Evolutionary conservation across 64 coral and sea anemone species (phyloP).

Genomic region (Stichodactyla helianthus): DNA sequence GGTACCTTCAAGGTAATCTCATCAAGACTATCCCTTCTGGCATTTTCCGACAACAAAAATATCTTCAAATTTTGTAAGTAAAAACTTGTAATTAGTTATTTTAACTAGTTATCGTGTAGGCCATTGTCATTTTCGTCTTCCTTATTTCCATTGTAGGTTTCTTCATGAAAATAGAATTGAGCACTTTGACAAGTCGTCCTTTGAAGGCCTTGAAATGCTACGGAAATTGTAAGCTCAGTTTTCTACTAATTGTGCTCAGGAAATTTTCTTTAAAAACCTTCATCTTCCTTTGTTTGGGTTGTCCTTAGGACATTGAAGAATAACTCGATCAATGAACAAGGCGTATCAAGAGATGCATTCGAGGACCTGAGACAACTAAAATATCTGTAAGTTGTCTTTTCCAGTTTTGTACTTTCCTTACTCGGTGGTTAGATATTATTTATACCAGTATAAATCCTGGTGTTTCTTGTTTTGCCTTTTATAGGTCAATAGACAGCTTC

Average conservation of each 20-base stretch:
- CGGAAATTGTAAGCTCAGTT: conserved; percentile 1
- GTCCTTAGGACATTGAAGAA: not conserved
- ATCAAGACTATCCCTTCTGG: not conserved
- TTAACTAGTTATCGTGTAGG: not conserved
- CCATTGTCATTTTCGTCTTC: not conserved
- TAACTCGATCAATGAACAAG: not conserved
- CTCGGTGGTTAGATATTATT: no score
- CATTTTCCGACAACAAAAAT: not conserved
- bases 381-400: conserved; percentile 1
- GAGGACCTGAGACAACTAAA: not conserved
- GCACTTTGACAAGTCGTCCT: not conserved
- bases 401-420: not conserved
- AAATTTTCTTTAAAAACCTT: not conserved
- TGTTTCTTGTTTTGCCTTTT: not conserved
- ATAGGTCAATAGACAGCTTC: conserved; percentile 2
- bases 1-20: not conserved
- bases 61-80: conserved; percentile 3
- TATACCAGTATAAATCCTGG: no score
- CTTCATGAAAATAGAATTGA: conserved; percentile 7
- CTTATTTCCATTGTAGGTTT: not conserved
- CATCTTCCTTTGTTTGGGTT: not conserved
- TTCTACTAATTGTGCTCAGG: not conserved
- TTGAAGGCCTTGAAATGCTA: not conserved
- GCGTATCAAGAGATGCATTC: not conserved
- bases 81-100: not conserved